Evolutionary conservation across 2,888 invertebrate species (phyloP).

Genomic region (Lordiphosa fenestrarum): DNA sequence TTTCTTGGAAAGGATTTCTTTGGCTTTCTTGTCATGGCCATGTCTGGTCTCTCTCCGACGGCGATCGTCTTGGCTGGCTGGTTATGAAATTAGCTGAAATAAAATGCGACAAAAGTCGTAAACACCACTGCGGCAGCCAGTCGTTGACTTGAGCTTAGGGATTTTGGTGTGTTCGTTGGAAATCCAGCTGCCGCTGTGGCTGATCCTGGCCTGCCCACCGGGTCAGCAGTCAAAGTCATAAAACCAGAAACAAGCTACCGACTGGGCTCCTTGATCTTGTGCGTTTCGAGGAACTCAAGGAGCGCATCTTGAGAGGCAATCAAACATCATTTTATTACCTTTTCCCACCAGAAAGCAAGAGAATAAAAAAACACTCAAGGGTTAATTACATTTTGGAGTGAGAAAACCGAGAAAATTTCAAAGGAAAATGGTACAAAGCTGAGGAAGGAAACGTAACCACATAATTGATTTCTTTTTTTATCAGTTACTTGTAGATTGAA

Average conservation of each 20-base stretch:
- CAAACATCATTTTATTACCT: conserved; percentile 57
- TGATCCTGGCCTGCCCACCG: conserved; percentile 22
- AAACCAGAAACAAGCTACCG: conserved; percentile 40
- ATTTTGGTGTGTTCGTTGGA: background rate
- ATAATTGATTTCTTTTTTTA: no score
- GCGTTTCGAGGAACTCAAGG: conserved; percentile 30
- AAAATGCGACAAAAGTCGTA: conserved; percentile 53
- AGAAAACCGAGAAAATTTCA: conserved; percentile 51
- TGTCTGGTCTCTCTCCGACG: conserved; percentile 42
- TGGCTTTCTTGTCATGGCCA: conserved; percentile 66
- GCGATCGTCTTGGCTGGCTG: conserved; percentile 23
- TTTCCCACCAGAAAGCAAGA: conserved; percentile 44
- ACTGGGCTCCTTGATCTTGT: conserved; percentile 41
- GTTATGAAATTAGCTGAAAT: conserved; percentile 48
- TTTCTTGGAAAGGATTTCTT: conserved; percentile 74
- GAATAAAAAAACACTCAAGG: conserved; percentile 28
- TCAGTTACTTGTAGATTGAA: no score
- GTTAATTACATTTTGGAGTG: conserved; percentile 48
- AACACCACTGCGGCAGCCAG: conserved; percentile 50
- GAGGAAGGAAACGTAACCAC: no score
- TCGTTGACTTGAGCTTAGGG: conserved; percentile 7
- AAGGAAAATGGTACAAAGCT: conserved; percentile 45
- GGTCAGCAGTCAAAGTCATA: conserved; percentile 69
- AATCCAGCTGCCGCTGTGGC: conserved; percentile 7
- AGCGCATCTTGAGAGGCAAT: conserved; percentile 50